phyloP scores from a whole-genome alignment of 1,140 invertebrate genomes.

The Coenobita brevimanus region DNA sequence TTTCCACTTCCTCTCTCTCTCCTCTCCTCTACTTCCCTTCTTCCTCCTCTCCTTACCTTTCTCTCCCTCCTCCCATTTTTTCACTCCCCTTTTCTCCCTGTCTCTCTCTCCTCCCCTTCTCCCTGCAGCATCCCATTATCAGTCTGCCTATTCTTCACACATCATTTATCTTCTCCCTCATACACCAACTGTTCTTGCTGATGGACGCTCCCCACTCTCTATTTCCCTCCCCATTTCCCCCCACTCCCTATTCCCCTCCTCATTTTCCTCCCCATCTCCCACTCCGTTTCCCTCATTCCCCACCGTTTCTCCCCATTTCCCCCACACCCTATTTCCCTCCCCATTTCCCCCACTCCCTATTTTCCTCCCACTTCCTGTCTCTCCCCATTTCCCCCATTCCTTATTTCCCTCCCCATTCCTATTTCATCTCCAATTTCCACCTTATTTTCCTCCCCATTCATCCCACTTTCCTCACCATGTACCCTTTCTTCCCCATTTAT shows the following conservation, averaged over 20 bases:
- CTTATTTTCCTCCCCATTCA: no score
- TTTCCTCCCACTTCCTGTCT: no score
- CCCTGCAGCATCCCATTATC: constrained; percentile 6
- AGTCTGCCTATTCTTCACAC: constrained; percentile 21
- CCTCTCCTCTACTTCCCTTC: no score
- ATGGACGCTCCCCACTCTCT: background rate
- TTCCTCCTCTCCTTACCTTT: no score
- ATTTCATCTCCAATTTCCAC: no score
- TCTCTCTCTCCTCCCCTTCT: background rate
- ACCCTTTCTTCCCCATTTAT: no score
- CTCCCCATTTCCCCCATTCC: no score
- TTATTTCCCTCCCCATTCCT: no score
- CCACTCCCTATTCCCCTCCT: constrained; percentile 1
- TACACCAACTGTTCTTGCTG: constrained; percentile 22
- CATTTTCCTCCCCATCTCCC: background rate
- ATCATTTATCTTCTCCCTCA: constrained; percentile 31
- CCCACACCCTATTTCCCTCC: constrained; percentile 11
- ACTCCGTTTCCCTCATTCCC: background rate
- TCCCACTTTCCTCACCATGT: no score
- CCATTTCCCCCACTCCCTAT: background rate
- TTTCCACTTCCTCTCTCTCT: no score
- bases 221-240: background rate
- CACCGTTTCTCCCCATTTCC: background rate
- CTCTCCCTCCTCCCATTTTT: no score
- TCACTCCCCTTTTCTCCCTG: no score